A percentile compares a stretch with the other conserved stretches of the same genome.
Conservation (phyloP, 2,113 vertebrate genomes). For the Dinomys branickii region DNA sequence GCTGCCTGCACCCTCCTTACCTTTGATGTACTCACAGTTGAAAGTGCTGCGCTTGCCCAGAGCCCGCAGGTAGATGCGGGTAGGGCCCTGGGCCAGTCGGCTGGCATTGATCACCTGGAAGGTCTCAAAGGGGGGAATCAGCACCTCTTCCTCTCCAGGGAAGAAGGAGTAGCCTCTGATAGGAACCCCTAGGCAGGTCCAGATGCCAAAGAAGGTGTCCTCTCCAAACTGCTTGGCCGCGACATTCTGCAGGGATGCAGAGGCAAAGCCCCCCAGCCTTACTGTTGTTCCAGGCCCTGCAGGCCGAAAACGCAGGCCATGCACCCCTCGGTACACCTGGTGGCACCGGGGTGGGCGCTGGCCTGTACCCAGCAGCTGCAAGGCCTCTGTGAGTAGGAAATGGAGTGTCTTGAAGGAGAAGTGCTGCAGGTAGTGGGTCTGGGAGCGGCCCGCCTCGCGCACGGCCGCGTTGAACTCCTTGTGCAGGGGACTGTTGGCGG, state of each 20-base stretch:
- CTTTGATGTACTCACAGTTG: constrained; percentile 83
- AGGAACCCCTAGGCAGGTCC: constrained; percentile 73
- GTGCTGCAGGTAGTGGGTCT: constrained; percentile 57
- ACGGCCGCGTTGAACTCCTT: constrained; percentile 75
- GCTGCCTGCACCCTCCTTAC: background rate
- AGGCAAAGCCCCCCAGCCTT: constrained; percentile 80
- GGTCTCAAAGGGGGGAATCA: constrained; percentile 81
- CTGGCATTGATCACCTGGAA: constrained; percentile 71
- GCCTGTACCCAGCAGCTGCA: constrained; percentile 45
- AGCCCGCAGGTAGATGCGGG: constrained; percentile 74
- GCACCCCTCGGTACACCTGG: constrained; percentile 75
- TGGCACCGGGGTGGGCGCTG: constrained; percentile 32
- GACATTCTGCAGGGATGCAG: background rate
- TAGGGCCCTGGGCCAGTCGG: rapidly evolving
- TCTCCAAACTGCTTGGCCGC: constrained; percentile 69
- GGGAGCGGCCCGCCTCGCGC: constrained; percentile 72
- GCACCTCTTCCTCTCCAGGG: constrained; percentile 80
- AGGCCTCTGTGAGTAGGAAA: constrained; percentile 82
- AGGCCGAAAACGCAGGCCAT: constrained; percentile 63
- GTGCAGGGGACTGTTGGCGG: constrained; percentile 80
- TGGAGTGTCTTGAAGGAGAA: constrained; percentile 84
- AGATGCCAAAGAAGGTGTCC: constrained; percentile 82
- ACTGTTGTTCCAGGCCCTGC: background rate
- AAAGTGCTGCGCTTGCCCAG: constrained; percentile 52
- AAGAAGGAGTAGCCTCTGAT: constrained; percentile 75